Evolutionary conservation across 1,140 invertebrate species (phyloP).

Genomic region (Cotesia typhae): DNA sequence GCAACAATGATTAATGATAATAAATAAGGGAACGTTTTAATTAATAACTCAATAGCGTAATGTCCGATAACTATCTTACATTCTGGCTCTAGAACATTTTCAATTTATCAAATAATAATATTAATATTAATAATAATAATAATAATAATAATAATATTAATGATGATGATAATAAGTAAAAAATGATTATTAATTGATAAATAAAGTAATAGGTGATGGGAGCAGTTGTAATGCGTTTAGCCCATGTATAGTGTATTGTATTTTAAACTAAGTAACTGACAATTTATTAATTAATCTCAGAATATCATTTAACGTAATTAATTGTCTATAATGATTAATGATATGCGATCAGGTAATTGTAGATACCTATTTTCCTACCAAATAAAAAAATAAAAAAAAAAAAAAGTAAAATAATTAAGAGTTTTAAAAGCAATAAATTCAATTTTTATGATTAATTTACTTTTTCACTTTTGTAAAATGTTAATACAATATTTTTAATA

Average conservation of each 20-base stretch:
- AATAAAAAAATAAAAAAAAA: slow-evolving; percentile 40
- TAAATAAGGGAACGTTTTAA: slow-evolving; percentile 44
- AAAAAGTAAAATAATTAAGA: slow-evolving; percentile 42
- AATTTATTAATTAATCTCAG: slow-evolving; percentile 22
- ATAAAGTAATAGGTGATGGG: slow-evolving; percentile 51
- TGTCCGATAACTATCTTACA: slow-evolving; percentile 54
- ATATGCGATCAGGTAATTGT: slow-evolving; percentile 59
- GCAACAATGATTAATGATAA: slow-evolving; percentile 48
- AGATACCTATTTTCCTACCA: slow-evolving; percentile 65
- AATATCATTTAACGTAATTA: slow-evolving; percentile 44
- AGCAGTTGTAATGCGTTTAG: slow-evolving; percentile 64
- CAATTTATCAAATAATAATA: slow-evolving; percentile 54
- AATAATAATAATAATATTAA: slow-evolving; percentile 20
- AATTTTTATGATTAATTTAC: slow-evolving; percentile 54
- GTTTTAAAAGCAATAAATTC: slow-evolving; percentile 16
- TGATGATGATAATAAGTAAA: slow-evolving; percentile 42
- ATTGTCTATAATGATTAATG: slow-evolving; percentile 47
- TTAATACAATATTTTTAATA: no score
- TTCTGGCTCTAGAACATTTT: slow-evolving; percentile 57
- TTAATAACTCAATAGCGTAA: slow-evolving; percentile 37
- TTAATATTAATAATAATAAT: slow-evolving; percentile 40
- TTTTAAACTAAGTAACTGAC: slow-evolving; percentile 55
- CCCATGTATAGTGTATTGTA: slow-evolving; percentile 65
- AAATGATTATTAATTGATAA: slow-evolving; percentile 15
- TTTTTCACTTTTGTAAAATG: slow-evolving; percentile 45